Percentiles rank a stretch among this genome's conserved stretches.
Conservation (phyloP, 1,140 invertebrate species). For the Drosophila watanabei region DNA sequence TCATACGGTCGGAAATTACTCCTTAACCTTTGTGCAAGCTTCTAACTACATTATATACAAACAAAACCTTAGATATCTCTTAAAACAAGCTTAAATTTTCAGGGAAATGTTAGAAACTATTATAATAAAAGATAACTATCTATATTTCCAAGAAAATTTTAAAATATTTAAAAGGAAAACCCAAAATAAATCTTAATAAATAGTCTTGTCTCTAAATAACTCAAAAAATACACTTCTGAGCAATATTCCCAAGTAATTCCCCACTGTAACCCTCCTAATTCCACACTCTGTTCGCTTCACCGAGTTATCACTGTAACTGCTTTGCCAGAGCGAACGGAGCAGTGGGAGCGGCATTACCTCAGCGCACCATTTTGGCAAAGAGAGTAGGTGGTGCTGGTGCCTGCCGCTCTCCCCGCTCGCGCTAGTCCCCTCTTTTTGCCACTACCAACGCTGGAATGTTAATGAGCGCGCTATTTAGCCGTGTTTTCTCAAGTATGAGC, state of each 20-base stretch:
- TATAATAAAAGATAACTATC: neutral
- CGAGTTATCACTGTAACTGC: conserved; percentile 3
- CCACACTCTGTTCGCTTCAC: neutral
- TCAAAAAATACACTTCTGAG: neutral
- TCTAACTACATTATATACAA: too few species aligned
- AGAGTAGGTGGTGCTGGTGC: conserved; percentile 72
- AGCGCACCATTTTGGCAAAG: conserved; percentile 82
- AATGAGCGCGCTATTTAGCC: conserved; percentile 72
- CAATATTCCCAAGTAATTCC: neutral
- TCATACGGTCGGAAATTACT: too few species aligned
- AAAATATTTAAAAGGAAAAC: neutral
- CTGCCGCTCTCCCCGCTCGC: conserved; percentile 1
- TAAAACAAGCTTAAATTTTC: too few species aligned
- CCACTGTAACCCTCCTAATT: neutral
- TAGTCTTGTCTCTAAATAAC: too few species aligned
- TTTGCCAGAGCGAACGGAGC: conserved; percentile 28
- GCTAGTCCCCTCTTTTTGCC: conserved; percentile 5
- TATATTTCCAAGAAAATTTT: neutral
- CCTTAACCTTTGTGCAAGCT: too few species aligned
- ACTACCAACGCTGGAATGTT: conserved; percentile 69
- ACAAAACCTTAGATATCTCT: too few species aligned
- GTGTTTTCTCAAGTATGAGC: conserved; percentile 43
- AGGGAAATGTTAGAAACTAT: too few species aligned
- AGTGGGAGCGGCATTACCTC: conserved; percentile 68
- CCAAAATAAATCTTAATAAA: neutral